Conservation (phyloP, 1,140 invertebrate species). For the Scylla paramamosain region DNA sequence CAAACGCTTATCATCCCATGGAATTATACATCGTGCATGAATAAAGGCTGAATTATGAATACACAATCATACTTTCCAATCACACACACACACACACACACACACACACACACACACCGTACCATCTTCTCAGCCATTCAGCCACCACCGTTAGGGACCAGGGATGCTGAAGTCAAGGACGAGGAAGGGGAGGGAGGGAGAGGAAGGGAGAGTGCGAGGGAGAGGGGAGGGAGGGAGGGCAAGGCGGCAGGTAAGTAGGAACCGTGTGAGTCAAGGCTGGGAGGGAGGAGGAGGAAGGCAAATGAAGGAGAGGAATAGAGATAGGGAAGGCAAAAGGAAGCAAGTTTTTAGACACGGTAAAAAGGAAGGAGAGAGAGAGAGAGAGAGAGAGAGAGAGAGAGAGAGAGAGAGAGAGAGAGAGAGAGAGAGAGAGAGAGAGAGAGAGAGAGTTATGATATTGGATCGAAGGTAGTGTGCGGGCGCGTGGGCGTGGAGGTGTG, state of each 20-base stretch:
- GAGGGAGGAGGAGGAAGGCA: not conserved
- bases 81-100: slow-evolving; percentile 47
- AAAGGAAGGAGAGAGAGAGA: not conserved
- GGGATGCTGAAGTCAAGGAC: slow-evolving; percentile 34
- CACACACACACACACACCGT: slow-evolving; percentile 51
- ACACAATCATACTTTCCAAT: not conserved
- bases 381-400: slow-evolving; percentile 4
- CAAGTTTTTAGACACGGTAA: not conserved
- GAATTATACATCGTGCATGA: not conserved
- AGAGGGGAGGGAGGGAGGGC: not conserved
- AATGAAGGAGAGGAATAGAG: not conserved
- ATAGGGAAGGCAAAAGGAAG: not conserved
- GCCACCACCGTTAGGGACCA: slow-evolving; percentile 31
- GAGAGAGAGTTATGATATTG: not conserved
- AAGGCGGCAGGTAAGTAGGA: slow-evolving; percentile 21
- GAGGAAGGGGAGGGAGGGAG: not conserved
- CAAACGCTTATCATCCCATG: no score
- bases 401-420: slow-evolving; percentile 11
- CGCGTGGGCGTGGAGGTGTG: no score
- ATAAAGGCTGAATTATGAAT: not conserved
- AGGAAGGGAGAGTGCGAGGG: not conserved
- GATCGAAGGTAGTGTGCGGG: no score
- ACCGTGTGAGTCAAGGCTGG: slow-evolving; percentile 56
- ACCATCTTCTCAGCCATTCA: slow-evolving; percentile 42
- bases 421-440: not conserved